Evolutionary conservation across 2,888 invertebrate genomes (phyloP).

Genomic region (Pollenia labialis): DNA sequence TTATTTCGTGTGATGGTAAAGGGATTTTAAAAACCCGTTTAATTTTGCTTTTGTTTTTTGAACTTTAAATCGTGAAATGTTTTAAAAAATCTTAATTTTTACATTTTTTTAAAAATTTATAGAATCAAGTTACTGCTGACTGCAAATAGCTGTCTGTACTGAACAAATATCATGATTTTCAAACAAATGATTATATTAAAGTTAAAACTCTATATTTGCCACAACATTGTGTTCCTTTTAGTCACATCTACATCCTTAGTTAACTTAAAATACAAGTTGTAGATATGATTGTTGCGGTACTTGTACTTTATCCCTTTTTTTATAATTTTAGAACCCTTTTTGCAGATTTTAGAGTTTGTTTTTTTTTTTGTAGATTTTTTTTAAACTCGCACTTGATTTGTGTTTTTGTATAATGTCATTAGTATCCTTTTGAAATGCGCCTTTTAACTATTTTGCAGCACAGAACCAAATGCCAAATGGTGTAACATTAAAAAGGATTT

Average conservation of each 20-base stretch:
- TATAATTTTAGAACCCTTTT: conserved; percentile 31
- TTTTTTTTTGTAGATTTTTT: background rate
- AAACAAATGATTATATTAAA: background rate
- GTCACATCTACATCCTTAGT: background rate
- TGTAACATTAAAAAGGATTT: conserved; percentile 49
- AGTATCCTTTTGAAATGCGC: conserved; percentile 49
- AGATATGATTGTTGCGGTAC: background rate
- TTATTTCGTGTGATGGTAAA: too few species aligned
- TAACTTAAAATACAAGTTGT: background rate
- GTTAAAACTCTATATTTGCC: too few species aligned
- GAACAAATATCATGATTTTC: background rate
- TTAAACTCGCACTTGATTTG: background rate
- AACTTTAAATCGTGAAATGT: too few species aligned
- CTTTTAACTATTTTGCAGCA: background rate
- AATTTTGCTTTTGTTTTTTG: too few species aligned
- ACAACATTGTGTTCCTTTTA: background rate
- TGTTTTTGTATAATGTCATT: conserved; percentile 50
- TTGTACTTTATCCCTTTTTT: conserved; percentile 21
- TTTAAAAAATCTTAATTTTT: too few species aligned
- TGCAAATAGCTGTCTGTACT: too few species aligned
- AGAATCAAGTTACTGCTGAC: too few species aligned
- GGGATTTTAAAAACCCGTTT: too few species aligned
- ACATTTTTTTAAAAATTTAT: too few species aligned
- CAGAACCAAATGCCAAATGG: conserved; percentile 22
- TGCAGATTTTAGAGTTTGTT: background rate